Evolutionary conservation across 2,113 vertebrate species (phyloP), one percentile per base, ranked within the genome.

Genomic region (Micromys minutus): DNA sequence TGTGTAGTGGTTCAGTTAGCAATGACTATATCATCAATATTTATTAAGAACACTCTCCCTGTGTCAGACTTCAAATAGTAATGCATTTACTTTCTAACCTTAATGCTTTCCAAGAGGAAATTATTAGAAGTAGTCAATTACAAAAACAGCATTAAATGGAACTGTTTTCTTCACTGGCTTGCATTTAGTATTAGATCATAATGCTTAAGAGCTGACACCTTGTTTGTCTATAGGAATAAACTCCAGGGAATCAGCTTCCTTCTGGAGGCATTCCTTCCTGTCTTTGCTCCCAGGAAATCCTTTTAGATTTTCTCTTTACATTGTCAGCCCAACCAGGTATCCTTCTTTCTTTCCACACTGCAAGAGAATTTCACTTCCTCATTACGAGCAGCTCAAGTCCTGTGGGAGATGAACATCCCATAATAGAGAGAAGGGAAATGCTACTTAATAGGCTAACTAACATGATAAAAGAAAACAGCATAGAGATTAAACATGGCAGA

Each of bases 271-370:
- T 45, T 2, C 3, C 7, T 69, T 34, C 17, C 57, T 50, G 11
- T 36, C 2, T 3, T 1, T 26, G 11, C 15, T 71, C 39, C 4
- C 10, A 16, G 3, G 2, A 31, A 45, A 69, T 0, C 6, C 7
- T 21, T 34, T 5, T 72, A 16, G 3, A 2, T 2, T 21, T 4
- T 36, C 75, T 59, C 31, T 81, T 90, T 13, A 84, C 3, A 7
- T 59, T 15, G 5, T 45, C 42, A 8, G 3, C 1, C 7, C 6
- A 15, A 45, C 13, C 63, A 67, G 55, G 39, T 19, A 24, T 0
- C 13, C 52, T 59, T 34, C 63, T 36, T 1, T 63, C 29, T 87
- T 57, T 67, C 3, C 31, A 15, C 74, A 24, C 61, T 76, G 75
- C 16, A 72, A 21, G 10, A 88, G 7, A 89, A 57, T 55, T 63